A percentile compares a stretch with the other conserved stretches of the same genome.
phyloP scores from a whole-genome alignment of 2,113 vertebrate genomes.

The Fulmarus glacialis region DNA sequence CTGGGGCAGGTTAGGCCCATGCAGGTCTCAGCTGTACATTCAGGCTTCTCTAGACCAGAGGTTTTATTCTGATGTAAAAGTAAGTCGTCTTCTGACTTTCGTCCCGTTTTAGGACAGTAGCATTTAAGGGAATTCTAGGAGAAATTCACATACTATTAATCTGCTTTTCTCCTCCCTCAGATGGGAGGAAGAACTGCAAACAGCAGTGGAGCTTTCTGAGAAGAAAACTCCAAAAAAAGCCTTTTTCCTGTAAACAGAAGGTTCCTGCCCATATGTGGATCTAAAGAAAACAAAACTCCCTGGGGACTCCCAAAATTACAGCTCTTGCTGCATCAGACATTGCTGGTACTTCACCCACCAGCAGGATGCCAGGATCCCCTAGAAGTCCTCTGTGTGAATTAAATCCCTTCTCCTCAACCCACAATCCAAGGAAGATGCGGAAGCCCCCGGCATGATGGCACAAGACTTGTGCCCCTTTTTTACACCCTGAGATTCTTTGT shows the following conservation, averaged over 20 bases:
- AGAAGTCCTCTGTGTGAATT: not conserved
- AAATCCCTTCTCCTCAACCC: not conserved
- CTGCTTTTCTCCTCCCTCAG: not conserved
- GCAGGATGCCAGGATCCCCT: not conserved
- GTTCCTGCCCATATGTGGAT: not conserved
- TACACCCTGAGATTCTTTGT: not conserved
- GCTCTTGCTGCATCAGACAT: not conserved
- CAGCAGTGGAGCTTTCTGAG: not conserved
- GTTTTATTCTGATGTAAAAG: not conserved
- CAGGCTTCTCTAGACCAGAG: not conserved
- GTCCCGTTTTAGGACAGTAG: not conserved
- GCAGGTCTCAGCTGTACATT: not conserved
- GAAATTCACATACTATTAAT: not conserved
- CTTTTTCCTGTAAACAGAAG: not conserved
- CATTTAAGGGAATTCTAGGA: not conserved
- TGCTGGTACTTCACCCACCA: not conserved
- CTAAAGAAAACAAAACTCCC: not conserved
- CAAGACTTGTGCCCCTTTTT: not conserved
- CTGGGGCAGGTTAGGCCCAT: not conserved
- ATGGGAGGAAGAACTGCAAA: not conserved
- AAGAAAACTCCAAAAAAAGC: not conserved
- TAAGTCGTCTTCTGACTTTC: not conserved
- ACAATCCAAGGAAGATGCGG: not conserved
- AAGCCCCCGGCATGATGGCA: not conserved
- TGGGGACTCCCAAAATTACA: not conserved